These are phyloP conservation scores for Prietella phreatophila DNA, from an alignment of 2,113 vertebrate species.

Conservation along the genomic window DNA sequence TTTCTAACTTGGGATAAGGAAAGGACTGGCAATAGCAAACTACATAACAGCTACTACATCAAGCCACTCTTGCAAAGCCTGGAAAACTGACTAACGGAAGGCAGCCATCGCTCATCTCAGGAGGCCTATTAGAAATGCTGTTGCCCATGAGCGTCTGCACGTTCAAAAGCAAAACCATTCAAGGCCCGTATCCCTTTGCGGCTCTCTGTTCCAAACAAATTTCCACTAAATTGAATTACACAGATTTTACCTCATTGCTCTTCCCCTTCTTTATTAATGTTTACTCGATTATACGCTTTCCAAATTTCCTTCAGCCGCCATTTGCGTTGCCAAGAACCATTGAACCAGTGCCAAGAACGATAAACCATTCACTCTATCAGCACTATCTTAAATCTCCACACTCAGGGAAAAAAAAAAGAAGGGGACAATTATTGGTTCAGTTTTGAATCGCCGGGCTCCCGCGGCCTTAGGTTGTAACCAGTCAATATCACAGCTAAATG, in stretches of 20 bases:
- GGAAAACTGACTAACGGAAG: background rate
- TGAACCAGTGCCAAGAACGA: constrained; percentile 36
- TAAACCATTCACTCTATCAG: constrained; percentile 56
- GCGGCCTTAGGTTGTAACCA: constrained; percentile 62
- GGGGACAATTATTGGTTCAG: background rate
- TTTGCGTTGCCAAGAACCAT: constrained; percentile 20
- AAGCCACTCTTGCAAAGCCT: background rate
- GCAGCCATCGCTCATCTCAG: background rate
- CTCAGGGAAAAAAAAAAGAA: background rate
- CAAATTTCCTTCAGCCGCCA: constrained; percentile 27
- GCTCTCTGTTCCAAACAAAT: constrained; percentile 34
- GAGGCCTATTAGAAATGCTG: constrained; percentile 28
- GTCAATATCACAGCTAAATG: constrained; percentile 68
- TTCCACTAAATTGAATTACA: constrained; percentile 45
- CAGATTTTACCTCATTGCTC: constrained; percentile 39
- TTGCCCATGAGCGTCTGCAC: constrained; percentile 17
- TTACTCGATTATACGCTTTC: constrained; percentile 40
- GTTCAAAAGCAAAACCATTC: constrained; percentile 5
- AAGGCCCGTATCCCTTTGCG: background rate
- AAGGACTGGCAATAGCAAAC: background rate
- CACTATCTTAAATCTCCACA: constrained; percentile 8
- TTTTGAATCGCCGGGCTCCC: constrained; percentile 54
- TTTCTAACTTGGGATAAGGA: background rate
- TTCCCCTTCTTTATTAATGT: constrained; percentile 41
- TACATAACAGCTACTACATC: background rate